phyloP scores from a whole-genome alignment of 2,888 invertebrate genomes.

The Sericinus montela region DNA sequence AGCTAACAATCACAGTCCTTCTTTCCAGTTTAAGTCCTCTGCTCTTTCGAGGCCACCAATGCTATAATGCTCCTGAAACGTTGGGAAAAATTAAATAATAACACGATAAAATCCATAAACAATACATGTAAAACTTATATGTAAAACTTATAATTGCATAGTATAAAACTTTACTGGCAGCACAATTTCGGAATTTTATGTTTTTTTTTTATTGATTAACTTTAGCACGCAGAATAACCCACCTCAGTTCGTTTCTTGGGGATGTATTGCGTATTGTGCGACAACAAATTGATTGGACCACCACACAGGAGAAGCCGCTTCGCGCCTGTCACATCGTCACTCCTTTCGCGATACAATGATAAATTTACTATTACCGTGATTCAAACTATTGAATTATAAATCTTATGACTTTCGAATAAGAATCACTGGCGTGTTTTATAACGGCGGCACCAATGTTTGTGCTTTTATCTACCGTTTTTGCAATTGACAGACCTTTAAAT shows the following conservation, averaged over 20 bases:
- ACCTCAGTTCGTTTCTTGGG: slow-evolving; percentile 51
- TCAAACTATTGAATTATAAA: slow-evolving; percentile 19
- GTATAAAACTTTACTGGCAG: too few species aligned
- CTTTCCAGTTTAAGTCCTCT: too few species aligned
- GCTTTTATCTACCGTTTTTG: not conserved
- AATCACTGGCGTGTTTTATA: not conserved
- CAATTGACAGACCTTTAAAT: not conserved
- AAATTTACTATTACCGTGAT: not conserved
- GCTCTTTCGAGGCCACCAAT: too few species aligned
- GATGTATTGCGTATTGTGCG: slow-evolving; percentile 70
- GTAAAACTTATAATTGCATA: too few species aligned
- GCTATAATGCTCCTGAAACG: too few species aligned
- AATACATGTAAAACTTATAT: too few species aligned
- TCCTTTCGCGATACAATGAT: slow-evolving; percentile 39
- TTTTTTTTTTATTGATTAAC: too few species aligned
- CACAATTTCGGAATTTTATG: too few species aligned
- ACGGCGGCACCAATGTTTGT: not conserved
- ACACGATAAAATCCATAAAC: too few species aligned
- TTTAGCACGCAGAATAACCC: slow-evolving; percentile 38
- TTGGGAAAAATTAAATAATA: too few species aligned
- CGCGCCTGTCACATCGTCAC: slow-evolving; percentile 68
- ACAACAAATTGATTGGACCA: slow-evolving; percentile 72
- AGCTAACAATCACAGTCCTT: too few species aligned
- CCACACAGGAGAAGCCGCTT: slow-evolving; percentile 62
- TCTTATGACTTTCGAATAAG: slow-evolving; percentile 23